Base-by-base conservation (phyloP, 1,140 invertebrate genomes). In the Cardiocondyla obscurior region DNA sequence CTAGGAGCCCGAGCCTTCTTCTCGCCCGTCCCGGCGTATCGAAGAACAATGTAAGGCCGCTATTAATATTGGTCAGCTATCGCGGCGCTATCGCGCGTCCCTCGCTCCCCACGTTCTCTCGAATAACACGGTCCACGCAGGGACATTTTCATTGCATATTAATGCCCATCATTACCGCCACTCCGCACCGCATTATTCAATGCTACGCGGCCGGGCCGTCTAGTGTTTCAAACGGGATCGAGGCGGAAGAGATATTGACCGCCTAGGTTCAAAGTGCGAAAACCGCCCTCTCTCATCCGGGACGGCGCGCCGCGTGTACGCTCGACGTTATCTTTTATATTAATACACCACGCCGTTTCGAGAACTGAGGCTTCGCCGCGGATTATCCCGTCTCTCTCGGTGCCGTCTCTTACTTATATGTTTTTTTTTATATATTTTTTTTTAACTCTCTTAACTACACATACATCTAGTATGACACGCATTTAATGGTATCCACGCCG, bases 141-240 rank as follows among this genome's bases (percentile, higher is more conserved):
- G 91, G 91, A 92, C 92, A 92, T 92, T 93, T 93, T 92, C 92
- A 92, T 92, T 90, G 91, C 88, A 92, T 92, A 93, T 93, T 92
- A 92, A 93, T 93, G 92, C 25, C 58, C 81, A 87, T 93, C 92
- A 90, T 93, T 92, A 91, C 90, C 82, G 90, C 85, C 89, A 92
- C 90, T 92, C 92, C 89, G 83, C 91, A 93, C 92, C 88, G 91
- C 92, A 93, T 93, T 93, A 93, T 88, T 92, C 92, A 92, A 93
- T 93, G 92, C 84, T 92, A 90, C 83, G 86, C 85, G 65, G 69
- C 89, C 81, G 83, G 72, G 60, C 82, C 84, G 88, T 92, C 92
- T 93, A 91, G 88, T 91, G 91, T 93, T 92, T 92, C 92, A 91
- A 89, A 90, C 89, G 85, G 88, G 88, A 90, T 88, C 87, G 87